Percentiles rank a stretch among this genome's conserved stretches.
Evolutionary conservation across 2,113 vertebrate species (phyloP).

Genomic region (Zosterops borbonicus): DNA sequence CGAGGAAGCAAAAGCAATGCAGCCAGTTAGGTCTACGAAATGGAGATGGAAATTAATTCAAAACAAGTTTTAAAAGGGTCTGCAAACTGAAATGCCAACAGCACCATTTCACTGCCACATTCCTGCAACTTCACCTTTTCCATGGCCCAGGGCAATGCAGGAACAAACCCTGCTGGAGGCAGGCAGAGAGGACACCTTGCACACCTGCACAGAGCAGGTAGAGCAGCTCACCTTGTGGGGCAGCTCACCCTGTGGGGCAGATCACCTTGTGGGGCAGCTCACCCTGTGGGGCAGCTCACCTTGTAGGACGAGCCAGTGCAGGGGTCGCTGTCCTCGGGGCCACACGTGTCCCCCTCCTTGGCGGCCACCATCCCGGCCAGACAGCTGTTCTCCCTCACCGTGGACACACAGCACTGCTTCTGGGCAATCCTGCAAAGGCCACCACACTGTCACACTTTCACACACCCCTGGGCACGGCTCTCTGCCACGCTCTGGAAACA

Average conservation of each 20-base stretch:
- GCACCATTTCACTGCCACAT: neutral
- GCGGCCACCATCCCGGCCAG: constrained; percentile 82
- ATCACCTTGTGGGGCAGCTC: neutral
- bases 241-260: accelerated
- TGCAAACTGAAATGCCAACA: neutral
- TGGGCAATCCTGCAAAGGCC: constrained; percentile 78
- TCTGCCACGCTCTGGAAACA: no score
- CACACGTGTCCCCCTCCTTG: constrained; percentile 79
- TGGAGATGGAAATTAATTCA: neutral
- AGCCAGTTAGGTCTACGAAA: neutral
- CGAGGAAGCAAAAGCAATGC: neutral
- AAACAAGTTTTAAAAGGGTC: neutral
- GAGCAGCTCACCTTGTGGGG: constrained; percentile 78
- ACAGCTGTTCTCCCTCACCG: constrained; percentile 85
- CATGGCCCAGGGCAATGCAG: accelerated
- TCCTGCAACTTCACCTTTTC: neutral
- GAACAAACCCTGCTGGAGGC: neutral
- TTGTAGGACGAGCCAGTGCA: constrained; percentile 81
- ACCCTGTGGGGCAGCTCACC: constrained; percentile 69
- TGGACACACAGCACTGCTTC: constrained; percentile 86
- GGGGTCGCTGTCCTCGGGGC: constrained; percentile 61
- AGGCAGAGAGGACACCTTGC: neutral
- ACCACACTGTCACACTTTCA: neutral
- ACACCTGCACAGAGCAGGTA: neutral
- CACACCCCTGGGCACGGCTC: neutral